phyloP scores from a whole-genome alignment of 2,113 vertebrate species.

The Greenwoodochromis staneri region DNA sequence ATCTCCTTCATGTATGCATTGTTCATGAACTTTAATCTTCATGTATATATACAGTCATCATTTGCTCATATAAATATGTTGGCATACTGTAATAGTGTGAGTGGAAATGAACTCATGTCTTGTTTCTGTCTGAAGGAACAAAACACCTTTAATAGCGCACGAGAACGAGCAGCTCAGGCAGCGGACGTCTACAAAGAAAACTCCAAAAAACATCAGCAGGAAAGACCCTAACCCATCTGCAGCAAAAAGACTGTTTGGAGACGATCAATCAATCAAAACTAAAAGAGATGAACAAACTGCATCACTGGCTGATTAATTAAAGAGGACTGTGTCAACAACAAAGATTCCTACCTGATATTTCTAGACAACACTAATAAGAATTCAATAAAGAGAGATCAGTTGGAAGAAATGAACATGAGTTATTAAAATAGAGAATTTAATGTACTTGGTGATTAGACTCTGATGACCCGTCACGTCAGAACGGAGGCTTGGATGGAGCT shows the following conservation, averaged over 20 bases:
- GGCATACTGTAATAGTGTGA: background rate
- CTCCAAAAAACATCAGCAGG: accelerated
- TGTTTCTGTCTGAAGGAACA: background rate
- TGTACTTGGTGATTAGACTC: background rate
- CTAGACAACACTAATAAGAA: background rate
- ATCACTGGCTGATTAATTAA: background rate
- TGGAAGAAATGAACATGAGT: background rate
- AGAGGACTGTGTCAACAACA: background rate
- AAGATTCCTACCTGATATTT: background rate
- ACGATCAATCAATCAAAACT: accelerated
- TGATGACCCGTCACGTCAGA: background rate
- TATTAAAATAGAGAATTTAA: background rate
- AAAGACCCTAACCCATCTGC: background rate
- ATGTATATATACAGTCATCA: background rate
- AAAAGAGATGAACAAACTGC: background rate
- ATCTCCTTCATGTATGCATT: background rate
- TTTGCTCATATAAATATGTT: background rate
- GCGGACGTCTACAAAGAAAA: background rate
- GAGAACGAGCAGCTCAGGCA: background rate
- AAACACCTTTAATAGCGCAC: background rate
- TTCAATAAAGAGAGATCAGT: accelerated
- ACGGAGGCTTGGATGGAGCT: background rate
- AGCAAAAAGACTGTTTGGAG: background rate
- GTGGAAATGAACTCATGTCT: background rate
- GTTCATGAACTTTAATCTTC: background rate